These are phyloP conservation scores for Steinernema carpocapsae DNA, from an alignment of 2,888 invertebrate species.

Conservation along the genomic window DNA sequence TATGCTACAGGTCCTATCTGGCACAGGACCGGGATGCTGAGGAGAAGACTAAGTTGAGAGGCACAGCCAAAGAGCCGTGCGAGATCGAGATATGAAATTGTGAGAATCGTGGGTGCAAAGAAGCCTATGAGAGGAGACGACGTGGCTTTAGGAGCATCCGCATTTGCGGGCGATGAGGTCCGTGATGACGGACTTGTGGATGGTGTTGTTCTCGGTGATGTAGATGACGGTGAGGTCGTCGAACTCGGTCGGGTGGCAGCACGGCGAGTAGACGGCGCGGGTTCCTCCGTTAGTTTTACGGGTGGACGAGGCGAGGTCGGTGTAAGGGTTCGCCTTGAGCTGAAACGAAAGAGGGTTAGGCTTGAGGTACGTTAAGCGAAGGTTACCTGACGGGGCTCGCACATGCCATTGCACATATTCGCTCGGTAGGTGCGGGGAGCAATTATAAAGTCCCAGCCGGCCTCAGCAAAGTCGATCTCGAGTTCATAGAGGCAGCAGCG, in stretches of 20 bases:
- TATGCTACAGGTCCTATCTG: no score
- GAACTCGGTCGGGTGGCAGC: slow-evolving; percentile 86
- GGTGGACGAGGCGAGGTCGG: slow-evolving; percentile 20
- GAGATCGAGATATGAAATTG: neutral
- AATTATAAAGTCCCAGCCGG: slow-evolving; percentile 97
- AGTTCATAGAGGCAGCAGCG: slow-evolving; percentile 86
- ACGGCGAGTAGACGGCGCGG: slow-evolving; percentile 82
- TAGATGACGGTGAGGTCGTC: slow-evolving; percentile 80
- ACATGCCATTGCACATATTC: slow-evolving; percentile 93
- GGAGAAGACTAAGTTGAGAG: neutral
- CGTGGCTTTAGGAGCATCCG: slow-evolving; percentile 80
- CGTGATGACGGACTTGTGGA: slow-evolving; percentile 75
- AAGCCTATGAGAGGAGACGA: neutral
- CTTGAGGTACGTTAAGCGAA: neutral
- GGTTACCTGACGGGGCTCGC: slow-evolving; percentile 73
- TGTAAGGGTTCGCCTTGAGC: slow-evolving; percentile 23
- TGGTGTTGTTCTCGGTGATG: slow-evolving; percentile 52
- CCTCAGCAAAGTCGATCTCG: slow-evolving; percentile 86
- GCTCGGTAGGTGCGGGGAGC: slow-evolving; percentile 93
- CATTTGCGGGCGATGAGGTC: slow-evolving; percentile 93
- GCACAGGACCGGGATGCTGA: neutral
- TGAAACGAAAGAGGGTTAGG: slow-evolving; percentile 17
- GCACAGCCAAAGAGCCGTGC: neutral
- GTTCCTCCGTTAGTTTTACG: slow-evolving; percentile 4
- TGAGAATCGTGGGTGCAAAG: neutral